Evolutionary conservation across 1,140 invertebrate genomes (phyloP), one percentile per base, ranked within the genome.

Genomic region (Heterodera carotae): DNA sequence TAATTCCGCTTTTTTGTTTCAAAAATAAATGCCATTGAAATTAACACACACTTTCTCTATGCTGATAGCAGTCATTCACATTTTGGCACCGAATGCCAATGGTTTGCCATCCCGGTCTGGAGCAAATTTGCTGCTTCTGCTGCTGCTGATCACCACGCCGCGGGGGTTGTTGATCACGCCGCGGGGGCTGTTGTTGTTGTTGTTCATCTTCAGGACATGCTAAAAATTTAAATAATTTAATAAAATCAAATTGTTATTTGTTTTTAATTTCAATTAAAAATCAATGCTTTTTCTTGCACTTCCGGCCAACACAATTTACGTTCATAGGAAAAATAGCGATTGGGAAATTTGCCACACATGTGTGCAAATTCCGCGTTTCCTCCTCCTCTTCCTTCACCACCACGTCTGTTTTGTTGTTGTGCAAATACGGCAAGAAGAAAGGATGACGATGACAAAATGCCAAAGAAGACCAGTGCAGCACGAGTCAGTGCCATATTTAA

Each of bases 271-370:
- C 8, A 10, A 2, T 56, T 56, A 18, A 56, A 22, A 56, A 22
- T 12, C 15, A 43, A 43, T 43, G 39, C 39, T 43, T 43, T 5
- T 43, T 43, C 7, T 3, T 4, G 39, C 15, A 10, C 15, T n/a
- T n/a, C 15, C 15, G 15, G 39, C 39, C 7, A 43, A 43, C n/a
- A n/a, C 6, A 56, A 56, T 2, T 34, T 34, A 66, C 62, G 62
- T 66, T 66, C 62, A 66, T 66, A 66, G 22, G 62, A 66, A 34
- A 66, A 66, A 66, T 66, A 66, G 27, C 62, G 27, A 34, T 66
- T 66, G 5, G 62, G 62, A 34, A 31, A 66, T 66, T 66, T 29
- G n/a, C 62, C 62, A 34, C 62, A 66, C 8, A 66, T 66, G 22
- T 66, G 62, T 22, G 33, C 62, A 66, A 56, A 56, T 22, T 56